phyloP scores from a whole-genome alignment of 2,113 vertebrate species.

The Platanista minor region DNA sequence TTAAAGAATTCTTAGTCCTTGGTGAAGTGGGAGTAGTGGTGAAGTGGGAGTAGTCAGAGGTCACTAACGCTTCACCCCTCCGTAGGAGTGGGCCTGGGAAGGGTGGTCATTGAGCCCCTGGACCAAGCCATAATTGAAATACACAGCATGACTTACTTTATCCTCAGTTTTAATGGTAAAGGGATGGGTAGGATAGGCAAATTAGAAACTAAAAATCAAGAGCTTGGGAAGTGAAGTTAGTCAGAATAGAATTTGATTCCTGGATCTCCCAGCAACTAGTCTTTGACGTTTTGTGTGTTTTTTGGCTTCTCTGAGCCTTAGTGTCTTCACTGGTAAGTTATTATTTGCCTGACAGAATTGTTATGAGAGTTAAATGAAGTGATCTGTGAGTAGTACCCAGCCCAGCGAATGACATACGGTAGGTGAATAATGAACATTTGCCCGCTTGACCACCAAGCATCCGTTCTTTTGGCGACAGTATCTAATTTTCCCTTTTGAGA shows the following conservation, averaged over 20 bases:
- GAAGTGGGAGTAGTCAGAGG: accelerated
- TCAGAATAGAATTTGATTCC: not conserved
- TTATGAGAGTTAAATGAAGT: not conserved
- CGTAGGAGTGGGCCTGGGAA: accelerated
- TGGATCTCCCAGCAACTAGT: not conserved
- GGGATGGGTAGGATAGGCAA: not conserved
- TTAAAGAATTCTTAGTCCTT: not conserved
- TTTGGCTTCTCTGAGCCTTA: not conserved
- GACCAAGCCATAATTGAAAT: not conserved
- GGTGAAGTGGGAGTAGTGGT: not conserved
- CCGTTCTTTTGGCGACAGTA: not conserved
- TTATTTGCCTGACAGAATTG: not conserved
- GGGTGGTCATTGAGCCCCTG: not conserved
- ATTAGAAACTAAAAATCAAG: not conserved
- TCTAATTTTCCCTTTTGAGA: not conserved
- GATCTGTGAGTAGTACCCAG: not conserved
- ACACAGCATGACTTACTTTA: not conserved
- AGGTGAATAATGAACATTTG: not conserved
- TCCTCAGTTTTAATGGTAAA: not conserved
- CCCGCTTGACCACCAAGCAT: not conserved
- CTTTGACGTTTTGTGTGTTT: not conserved
- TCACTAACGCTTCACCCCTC: not conserved
- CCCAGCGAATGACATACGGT: not conserved
- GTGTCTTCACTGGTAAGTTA: not conserved
- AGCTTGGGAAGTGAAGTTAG: not conserved